These are phyloP conservation scores for Heteromyza rotundicornis DNA, from an alignment of 2,888 invertebrate genomes.

Conservation along the genomic window DNA sequence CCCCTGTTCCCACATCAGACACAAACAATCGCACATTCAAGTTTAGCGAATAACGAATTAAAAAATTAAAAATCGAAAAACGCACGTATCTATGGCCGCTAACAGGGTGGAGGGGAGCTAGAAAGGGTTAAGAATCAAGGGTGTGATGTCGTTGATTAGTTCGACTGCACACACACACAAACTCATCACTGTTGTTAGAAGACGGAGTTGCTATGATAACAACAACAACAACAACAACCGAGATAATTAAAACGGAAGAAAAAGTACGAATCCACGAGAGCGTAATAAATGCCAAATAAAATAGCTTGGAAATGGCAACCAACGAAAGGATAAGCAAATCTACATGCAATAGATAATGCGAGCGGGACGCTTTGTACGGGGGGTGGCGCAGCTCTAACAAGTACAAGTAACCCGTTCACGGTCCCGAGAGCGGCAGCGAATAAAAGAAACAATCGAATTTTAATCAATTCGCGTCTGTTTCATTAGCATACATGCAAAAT, in stretches of 20 bases:
- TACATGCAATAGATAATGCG: slow-evolving; percentile 22
- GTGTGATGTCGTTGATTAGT: slow-evolving; percentile 42
- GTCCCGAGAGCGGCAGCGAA: slow-evolving; percentile 26
- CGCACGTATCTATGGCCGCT: slow-evolving; percentile 3
- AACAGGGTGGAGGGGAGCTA: slow-evolving; percentile 2
- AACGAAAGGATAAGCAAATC: slow-evolving; percentile 42
- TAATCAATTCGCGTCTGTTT: slow-evolving; percentile 58
- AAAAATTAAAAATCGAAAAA: slow-evolving; percentile 37
- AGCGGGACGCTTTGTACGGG: background rate
- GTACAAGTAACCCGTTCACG: background rate
- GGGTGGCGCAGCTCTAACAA: too few species aligned
- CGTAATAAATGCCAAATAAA: slow-evolving; percentile 56
- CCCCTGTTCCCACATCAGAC: slow-evolving; percentile 31
- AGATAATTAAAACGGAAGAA: slow-evolving; percentile 37
- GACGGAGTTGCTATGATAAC: slow-evolving; percentile 8
- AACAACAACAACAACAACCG: slow-evolving; percentile 22
- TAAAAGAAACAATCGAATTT: slow-evolving; percentile 61
- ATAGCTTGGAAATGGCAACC: slow-evolving; percentile 41
- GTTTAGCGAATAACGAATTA: slow-evolving; percentile 34
- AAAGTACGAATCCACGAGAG: slow-evolving; percentile 41
- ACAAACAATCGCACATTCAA: slow-evolving; percentile 3
- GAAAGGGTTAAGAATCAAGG: slow-evolving; percentile 35
- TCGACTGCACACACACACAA: slow-evolving; percentile 22
- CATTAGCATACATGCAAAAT: slow-evolving; percentile 34
- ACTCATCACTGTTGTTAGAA: background rate